Evolutionary conservation across 1,140 invertebrate genomes (phyloP).

Genomic region (Polypedilum pembai): DNA sequence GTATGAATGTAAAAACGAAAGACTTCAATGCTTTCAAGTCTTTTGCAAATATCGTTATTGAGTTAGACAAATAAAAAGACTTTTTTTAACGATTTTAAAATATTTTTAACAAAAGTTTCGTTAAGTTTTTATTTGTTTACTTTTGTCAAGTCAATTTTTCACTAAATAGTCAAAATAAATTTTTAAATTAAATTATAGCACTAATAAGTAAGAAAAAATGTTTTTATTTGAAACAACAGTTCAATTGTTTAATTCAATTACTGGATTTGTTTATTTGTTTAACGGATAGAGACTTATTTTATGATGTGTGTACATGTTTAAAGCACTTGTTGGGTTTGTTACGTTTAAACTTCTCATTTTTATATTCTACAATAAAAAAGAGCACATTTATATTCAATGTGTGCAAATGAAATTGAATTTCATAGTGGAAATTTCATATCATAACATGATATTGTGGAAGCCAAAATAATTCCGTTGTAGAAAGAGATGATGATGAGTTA

Average conservation of each 20-base stretch:
- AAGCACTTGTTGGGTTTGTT: background rate
- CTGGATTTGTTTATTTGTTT: constrained; percentile 27
- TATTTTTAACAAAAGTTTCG: too few relatives aligned
- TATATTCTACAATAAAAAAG: background rate
- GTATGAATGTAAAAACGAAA: background rate
- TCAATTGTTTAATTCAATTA: constrained; percentile 21
- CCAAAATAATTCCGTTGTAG: constrained; percentile 22
- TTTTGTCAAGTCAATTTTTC: too few relatives aligned
- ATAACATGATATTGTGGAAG: constrained; percentile 28
- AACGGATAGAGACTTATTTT: background rate
- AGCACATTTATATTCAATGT: background rate
- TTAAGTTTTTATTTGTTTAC: too few relatives aligned
- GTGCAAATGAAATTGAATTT: constrained; percentile 13
- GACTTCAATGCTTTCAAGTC: background rate
- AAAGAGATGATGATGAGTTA: background rate
- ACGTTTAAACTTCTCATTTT: background rate
- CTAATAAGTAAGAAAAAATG: too few relatives aligned
- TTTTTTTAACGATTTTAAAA: too few relatives aligned
- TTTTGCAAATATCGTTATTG: background rate
- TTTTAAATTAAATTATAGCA: too few relatives aligned
- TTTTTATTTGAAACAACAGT: background rate
- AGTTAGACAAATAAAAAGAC: too few relatives aligned
- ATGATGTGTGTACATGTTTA: background rate
- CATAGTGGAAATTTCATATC: constrained; percentile 25
- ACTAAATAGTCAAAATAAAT: too few relatives aligned